phyloP scores from a whole-genome alignment of 1,140 invertebrate species.

The Hycleus phaleratus region DNA sequence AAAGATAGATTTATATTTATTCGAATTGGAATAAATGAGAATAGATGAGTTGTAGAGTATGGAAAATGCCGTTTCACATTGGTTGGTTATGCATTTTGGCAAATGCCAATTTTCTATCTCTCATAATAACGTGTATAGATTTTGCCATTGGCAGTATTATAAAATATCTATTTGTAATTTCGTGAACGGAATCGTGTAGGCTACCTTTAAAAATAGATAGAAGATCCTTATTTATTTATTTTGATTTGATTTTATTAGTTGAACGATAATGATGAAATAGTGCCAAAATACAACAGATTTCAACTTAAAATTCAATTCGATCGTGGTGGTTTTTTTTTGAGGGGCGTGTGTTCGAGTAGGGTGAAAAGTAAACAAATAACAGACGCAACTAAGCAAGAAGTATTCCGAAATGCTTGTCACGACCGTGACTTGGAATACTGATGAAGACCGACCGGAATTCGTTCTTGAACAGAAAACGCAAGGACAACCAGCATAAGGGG shows the following conservation, averaged over 20 bases:
- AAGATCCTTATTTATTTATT: too few relatives aligned
- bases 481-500: too few relatives aligned
- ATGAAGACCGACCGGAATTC: conserved; percentile 3
- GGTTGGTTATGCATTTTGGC: conserved; percentile 24
- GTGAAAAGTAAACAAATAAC: conserved; percentile 11
- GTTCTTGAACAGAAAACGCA: too few relatives aligned
- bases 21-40: too few relatives aligned
- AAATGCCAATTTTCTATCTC: background rate
- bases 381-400: conserved; percentile 14
- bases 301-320: too few relatives aligned
- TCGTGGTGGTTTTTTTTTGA: too few relatives aligned
- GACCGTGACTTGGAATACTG: conserved; percentile 5
- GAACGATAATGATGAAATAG: too few relatives aligned
- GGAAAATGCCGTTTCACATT: conserved; percentile 17
- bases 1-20: too few relatives aligned
- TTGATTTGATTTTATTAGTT: too few relatives aligned
- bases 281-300: too few relatives aligned
- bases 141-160: background rate
- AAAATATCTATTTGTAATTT: conserved; percentile 7
- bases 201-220: conserved; percentile 7
- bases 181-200: background rate
- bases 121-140: too few relatives aligned
- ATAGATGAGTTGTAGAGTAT: background rate
- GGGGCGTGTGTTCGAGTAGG: too few relatives aligned
- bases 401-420: conserved; percentile 4